Base-by-base conservation (phyloP, 30 jellyfish, hydroid and myxozoan genomes). In the Hydractinia symbiolongicarpus region DNA sequence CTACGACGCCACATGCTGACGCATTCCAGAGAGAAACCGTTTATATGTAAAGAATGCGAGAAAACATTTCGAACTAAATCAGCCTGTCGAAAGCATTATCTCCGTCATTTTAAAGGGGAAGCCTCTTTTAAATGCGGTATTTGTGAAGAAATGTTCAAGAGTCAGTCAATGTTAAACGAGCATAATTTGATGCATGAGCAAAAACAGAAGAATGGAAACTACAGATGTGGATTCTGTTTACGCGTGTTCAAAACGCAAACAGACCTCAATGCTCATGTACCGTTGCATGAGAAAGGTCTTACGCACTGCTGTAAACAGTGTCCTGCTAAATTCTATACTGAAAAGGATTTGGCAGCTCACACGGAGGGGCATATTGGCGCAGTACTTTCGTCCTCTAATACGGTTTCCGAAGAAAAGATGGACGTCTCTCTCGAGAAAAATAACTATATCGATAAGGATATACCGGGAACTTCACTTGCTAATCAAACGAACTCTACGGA, bases 1-100 rank as follows among this genome's bases (percentile, higher is more conserved):
- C 55, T 77, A 4, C 75, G 85, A 15, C 75, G 85, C 17, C 85
- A 77, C 53, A 55, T 77, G 75, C 13, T 77, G 81, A 77, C 85
- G 55, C 85, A 77, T 30, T 77, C 76, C 17, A 30, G 85, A 17
- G 85, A 77, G 60, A 77, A 77, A 61, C 85, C 85, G 6, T 77
- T 77, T 56, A 60, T 77, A 49, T 77, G 85, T 54, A 77, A 77
- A 77, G 85, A 77, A 77, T 77, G 85, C 40, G 85, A 77, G 19
- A 77, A 77, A 66, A 77, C 85, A 8, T 77, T 77, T 55, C 75
- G 74, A 11, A 77, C 85, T 4, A 77, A 77, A 54, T 57, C 85
- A 30, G 85, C 85, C 10, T 77, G 85, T 55, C 75, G 85, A 57
- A 77, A 77, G 53, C 85, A 77, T 66, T 77, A 77, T 77, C 15